Evolutionary conservation across 2,113 vertebrate genomes (phyloP), one percentile per base, ranked within the genome.

Genomic region (Zeus faber): DNA sequence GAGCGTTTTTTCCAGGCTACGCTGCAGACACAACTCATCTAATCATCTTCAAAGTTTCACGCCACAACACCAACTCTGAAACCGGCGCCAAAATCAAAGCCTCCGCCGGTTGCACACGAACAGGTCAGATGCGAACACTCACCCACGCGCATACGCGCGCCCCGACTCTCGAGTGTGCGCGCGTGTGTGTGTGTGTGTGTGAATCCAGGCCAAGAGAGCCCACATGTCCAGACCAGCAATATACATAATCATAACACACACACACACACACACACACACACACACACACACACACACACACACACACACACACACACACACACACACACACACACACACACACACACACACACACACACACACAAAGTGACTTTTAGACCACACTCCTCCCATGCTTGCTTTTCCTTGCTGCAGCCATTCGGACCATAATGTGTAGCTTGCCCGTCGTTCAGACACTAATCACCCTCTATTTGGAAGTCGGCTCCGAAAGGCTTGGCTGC

Each of bases 21-120:
- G 39, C 62, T 58, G 65, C 62, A 62, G 56, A 75, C 58, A 63
- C 72, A 48, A 62, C 39, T 68, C 70, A 65, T 59, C 62, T 62
- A 51, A 71, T 76, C 66, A 66, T 63, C 72, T 76, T 78, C 69
- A 76, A 70, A 56, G 67, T 64, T 49, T 50, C n/a, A 13, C 25
- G 29, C 35, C 4, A n/a, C n/a, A n/a, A n/a, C n/a, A n/a, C n/a
- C n/a, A n/a, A n/a, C n/a, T n/a, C n/a, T n/a, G n/a, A n/a, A n/a
- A n/a, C n/a, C n/a, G n/a, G n/a, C n/a, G n/a, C n/a, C n/a, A n/a
- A n/a, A n/a, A n/a, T n/a, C n/a, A n/a, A n/a, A n/a, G n/a, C n/a
- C n/a, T n/a, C n/a, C n/a, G n/a, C n/a, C n/a, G n/a, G n/a, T n/a
- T 33, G 31, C 26, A 29, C 26, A 29, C 13, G 31, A 13, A 1